These are phyloP conservation scores for Tenodera sinensis DNA, from an alignment of 2,888 invertebrate species.

Conservation along the genomic window DNA sequence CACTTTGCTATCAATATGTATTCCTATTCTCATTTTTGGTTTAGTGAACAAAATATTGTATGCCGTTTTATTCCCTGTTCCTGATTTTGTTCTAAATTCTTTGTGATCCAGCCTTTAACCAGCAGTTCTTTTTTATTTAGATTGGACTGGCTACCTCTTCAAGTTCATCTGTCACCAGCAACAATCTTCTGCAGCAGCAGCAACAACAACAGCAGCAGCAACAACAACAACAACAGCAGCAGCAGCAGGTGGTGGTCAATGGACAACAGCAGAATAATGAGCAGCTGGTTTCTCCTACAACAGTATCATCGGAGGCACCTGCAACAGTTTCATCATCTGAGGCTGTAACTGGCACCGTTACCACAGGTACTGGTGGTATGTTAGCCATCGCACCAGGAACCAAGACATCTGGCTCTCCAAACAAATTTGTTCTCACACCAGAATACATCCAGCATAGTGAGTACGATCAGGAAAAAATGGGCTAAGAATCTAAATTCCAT, in stretches of 20 bases:
- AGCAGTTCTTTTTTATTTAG: not conserved
- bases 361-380: constrained; percentile 12
- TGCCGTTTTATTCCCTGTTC: too few species aligned
- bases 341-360: constrained; percentile 16
- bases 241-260: constrained; percentile 26
- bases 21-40: too few species aligned
- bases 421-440: constrained; percentile 82
- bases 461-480: constrained; percentile 41
- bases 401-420: constrained; percentile 33
- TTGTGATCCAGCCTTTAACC: too few species aligned
- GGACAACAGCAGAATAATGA: constrained; percentile 46
- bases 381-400: constrained; percentile 11
- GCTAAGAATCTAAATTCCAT: not conserved
- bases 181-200: not conserved
- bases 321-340: constrained; percentile 22
- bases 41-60: too few species aligned
- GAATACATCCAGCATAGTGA: constrained; percentile 93
- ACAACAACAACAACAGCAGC: constrained; percentile 3
- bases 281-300: constrained; percentile 49
- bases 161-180: not conserved
- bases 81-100: too few species aligned
- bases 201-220: constrained; percentile 11
- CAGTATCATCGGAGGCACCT: constrained; percentile 36
- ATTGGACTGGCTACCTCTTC: constrained; percentile 1
- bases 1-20: too few species aligned